Evolutionary conservation across 2,113 vertebrate species (phyloP).

Genomic region (Urocitellus parryii): DNA sequence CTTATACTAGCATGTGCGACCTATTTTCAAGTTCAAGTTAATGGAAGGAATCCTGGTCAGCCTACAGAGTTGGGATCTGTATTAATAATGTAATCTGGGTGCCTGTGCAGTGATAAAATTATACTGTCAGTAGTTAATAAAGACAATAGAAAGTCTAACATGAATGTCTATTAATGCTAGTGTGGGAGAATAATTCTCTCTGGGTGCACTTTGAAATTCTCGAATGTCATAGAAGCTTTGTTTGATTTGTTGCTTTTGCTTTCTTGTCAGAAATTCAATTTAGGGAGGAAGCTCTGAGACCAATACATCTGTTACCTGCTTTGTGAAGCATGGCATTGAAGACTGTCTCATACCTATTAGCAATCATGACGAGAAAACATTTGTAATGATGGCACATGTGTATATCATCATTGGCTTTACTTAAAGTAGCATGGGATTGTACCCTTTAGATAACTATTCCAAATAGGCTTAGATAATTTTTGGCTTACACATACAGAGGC

Average conservation of each 20-base stretch:
- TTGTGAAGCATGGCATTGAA: conserved; percentile 73
- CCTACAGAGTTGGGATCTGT: neutral
- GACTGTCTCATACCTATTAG: conserved; percentile 64
- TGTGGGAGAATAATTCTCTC: conserved; percentile 48
- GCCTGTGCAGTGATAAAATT: neutral
- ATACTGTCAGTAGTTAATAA: conserved; percentile 13
- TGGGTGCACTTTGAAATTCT: conserved; percentile 66
- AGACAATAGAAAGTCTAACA: conserved; percentile 17
- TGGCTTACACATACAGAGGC: neutral
- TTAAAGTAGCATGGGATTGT: neutral
- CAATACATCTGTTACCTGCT: conserved; percentile 69
- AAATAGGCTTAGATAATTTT: conserved; percentile 20
- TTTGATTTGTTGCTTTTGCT: conserved; percentile 74
- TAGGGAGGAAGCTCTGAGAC: conserved; percentile 68
- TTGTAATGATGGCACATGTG: neutral
- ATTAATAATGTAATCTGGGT: conserved; percentile 24
- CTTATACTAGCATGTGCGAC: neutral
- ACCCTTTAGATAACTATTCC: neutral
- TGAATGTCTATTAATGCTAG: conserved; percentile 16
- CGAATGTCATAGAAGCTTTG: conserved; percentile 53
- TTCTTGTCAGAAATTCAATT: conserved; percentile 81
- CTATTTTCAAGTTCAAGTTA: neutral
- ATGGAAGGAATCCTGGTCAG: neutral
- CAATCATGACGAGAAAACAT: conserved; percentile 5
- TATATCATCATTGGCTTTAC: conserved; percentile 26